Conservation (phyloP, 1,140 invertebrate genomes). For the Batillaria attramentaria region DNA sequence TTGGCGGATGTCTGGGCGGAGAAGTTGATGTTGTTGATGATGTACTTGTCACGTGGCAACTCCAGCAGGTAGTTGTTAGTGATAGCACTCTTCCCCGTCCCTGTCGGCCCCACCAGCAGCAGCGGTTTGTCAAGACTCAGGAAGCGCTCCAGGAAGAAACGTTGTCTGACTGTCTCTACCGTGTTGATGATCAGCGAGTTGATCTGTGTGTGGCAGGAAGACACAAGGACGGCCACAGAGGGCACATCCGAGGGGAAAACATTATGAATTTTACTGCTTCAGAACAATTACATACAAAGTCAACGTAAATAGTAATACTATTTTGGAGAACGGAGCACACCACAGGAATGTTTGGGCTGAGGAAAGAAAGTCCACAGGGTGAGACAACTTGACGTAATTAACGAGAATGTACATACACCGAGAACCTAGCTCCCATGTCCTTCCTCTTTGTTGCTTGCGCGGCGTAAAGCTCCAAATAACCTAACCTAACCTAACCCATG, state of each 20-base stretch:
- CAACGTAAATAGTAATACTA: no score
- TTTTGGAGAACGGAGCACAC: no score
- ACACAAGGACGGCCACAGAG: not conserved
- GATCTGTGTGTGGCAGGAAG: constrained; percentile 49
- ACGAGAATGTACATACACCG: no score
- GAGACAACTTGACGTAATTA: no score
- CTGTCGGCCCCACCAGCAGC: constrained; percentile 70
- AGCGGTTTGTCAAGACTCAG: constrained; percentile 60
- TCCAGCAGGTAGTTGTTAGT: constrained; percentile 68
- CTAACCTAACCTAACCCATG: no score
- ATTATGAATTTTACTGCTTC: not conserved
- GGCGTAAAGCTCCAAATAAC: no score
- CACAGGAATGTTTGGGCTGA: no score
- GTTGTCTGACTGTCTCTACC: constrained; percentile 68
- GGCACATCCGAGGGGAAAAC: not conserved
- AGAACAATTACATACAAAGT: no score
- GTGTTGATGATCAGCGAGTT: constrained; percentile 70
- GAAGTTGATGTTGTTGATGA: constrained; percentile 71
- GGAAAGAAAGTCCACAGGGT: no score
- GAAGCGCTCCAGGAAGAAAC: constrained; percentile 67
- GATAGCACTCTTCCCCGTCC: constrained; percentile 70
- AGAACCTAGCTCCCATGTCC: no score
- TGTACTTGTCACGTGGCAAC: constrained; percentile 68
- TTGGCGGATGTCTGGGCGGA: constrained; percentile 71
- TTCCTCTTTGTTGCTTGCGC: no score